Evolutionary conservation across 2,113 vertebrate species (phyloP).

Genomic region (Helogale parvula): DNA sequence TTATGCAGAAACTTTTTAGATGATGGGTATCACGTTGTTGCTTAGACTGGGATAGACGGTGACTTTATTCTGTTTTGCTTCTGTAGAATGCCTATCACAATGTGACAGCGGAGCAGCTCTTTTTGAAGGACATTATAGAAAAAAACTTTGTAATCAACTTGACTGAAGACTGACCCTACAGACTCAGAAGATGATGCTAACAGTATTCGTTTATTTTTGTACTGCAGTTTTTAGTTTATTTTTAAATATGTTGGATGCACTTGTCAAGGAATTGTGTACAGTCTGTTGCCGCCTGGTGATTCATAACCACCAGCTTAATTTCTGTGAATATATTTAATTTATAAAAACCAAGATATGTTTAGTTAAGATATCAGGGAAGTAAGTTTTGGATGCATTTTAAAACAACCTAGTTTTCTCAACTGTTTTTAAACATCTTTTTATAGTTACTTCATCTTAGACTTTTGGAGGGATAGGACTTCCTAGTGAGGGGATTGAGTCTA

Average conservation of each 20-base stretch:
- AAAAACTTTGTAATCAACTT: constrained; percentile 87
- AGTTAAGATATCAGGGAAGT: constrained; percentile 74
- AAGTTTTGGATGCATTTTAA: constrained; percentile 70
- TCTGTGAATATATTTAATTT: constrained; percentile 84
- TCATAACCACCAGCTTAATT: constrained; percentile 74
- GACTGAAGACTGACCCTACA: constrained; percentile 80
- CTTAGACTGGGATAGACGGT: neutral
- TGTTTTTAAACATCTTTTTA: constrained; percentile 55
- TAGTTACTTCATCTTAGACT: neutral
- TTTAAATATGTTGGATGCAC: constrained; percentile 79
- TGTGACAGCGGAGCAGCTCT: constrained; percentile 87
- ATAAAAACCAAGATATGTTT: constrained; percentile 74
- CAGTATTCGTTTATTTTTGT: constrained; percentile 84
- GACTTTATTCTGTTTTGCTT: constrained; percentile 54
- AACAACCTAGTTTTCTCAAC: constrained; percentile 45
- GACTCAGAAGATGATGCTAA: constrained; percentile 69
- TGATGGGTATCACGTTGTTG: neutral
- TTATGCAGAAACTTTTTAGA: neutral
- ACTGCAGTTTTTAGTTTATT: constrained; percentile 80
- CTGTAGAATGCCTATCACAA: constrained; percentile 89
- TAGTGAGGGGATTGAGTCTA: neutral
- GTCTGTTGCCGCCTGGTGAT: constrained; percentile 67
- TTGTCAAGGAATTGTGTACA: constrained; percentile 54
- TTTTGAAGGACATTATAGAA: constrained; percentile 88
- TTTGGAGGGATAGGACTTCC: neutral